These are phyloP conservation scores for Pseudolaguvia tuberculata DNA, from an alignment of 2,113 vertebrate genomes.

Conservation along the genomic window DNA sequence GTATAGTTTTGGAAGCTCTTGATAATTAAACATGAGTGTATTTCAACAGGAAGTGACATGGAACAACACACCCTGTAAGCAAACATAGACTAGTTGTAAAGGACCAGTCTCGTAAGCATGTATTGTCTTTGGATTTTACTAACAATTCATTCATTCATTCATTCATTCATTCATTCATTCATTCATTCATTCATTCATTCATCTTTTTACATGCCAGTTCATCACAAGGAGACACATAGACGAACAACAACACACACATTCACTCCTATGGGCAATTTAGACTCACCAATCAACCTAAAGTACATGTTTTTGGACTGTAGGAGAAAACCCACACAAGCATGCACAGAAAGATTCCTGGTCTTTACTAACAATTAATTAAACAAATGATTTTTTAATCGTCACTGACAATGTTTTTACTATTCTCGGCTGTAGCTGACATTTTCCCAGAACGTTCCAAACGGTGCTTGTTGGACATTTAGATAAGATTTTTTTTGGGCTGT, in stretches of 20 bases:
- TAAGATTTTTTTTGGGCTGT: not conserved
- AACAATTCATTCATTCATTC: too few species aligned
- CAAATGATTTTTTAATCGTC: not conserved
- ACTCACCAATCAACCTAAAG: too few species aligned
- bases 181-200: too few species aligned
- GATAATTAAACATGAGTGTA: not conserved
- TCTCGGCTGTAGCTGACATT: not conserved
- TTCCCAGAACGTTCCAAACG: constrained; percentile 24
- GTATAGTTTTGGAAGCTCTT: not conserved
- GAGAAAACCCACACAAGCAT: too few species aligned
- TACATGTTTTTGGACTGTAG: too few species aligned
- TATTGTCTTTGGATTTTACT: not conserved
- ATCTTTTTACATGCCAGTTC: too few species aligned
- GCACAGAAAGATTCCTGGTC: too few species aligned
- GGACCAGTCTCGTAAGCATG: not conserved
- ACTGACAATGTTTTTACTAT: not conserved
- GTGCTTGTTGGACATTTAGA: not conserved
- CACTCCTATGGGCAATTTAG: too few species aligned
- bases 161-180: too few species aligned
- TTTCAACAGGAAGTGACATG: constrained; percentile 49
- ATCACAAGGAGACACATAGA: too few species aligned
- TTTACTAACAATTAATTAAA: not conserved
- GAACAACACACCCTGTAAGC: constrained; percentile 57
- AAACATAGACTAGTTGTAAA: constrained; percentile 49
- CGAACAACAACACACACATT: too few species aligned